A percentile compares a stretch with the other conserved stretches of the same genome.
Conservation (phyloP, 2,888 invertebrate genomes). For the Caenorhabditis imperialis region DNA sequence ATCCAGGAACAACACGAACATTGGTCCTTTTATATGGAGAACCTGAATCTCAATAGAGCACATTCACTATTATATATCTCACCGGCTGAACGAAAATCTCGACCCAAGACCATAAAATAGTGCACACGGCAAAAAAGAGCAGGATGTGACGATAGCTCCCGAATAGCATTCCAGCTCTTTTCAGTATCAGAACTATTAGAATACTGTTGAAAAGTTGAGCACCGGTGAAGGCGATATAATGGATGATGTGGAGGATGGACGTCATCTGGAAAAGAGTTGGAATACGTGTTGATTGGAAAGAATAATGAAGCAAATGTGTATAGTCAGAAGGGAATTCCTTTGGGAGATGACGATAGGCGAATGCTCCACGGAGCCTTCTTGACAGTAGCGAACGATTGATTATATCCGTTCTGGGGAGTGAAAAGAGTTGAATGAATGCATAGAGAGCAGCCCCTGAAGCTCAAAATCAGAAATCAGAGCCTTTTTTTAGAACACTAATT, state of each 20-base stretch:
- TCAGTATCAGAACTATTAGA: slow-evolving; percentile 2
- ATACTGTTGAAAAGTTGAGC: slow-evolving; percentile 8
- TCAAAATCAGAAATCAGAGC: too few species aligned
- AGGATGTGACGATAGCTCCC: slow-evolving; percentile 14
- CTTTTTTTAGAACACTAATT: too few species aligned
- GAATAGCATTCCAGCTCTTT: slow-evolving; percentile 11
- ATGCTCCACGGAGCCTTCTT: too few species aligned
- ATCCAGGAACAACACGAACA: slow-evolving; percentile 13
- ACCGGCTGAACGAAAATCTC: slow-evolving; percentile 11
- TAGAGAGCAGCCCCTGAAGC: too few species aligned
- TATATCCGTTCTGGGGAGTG: too few species aligned
- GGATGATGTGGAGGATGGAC: slow-evolving; percentile 14
- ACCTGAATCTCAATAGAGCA: slow-evolving; percentile 8
- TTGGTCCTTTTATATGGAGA: slow-evolving; percentile 12
- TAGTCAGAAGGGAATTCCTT: too few species aligned
- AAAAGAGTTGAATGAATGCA: too few species aligned
- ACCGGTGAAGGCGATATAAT: slow-evolving; percentile 5
- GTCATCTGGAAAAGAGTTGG: too few species aligned
- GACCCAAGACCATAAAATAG: slow-evolving; percentile 8
- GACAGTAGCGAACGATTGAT: too few species aligned
- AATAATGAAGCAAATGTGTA: too few species aligned
- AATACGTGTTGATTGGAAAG: too few species aligned
- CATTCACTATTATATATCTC: neutral
- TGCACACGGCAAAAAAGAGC: slow-evolving; percentile 7
- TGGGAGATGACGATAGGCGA: too few species aligned